Evolutionary conservation across 2,888 invertebrate genomes (phyloP).

Genomic region (Xiphydria camelus): DNA sequence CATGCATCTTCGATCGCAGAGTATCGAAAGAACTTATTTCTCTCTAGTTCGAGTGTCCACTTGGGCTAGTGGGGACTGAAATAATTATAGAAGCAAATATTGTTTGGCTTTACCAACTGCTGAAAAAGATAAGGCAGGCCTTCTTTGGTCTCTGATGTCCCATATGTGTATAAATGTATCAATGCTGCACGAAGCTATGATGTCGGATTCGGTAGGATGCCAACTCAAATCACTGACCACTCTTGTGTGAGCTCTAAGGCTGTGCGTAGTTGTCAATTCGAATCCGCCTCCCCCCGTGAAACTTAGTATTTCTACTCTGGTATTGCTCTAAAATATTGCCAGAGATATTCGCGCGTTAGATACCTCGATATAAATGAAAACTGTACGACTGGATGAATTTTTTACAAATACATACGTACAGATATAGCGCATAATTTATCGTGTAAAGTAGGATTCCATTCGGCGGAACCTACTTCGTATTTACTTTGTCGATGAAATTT

Average conservation of each 20-base stretch:
- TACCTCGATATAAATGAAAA: no score
- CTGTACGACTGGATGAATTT: background rate
- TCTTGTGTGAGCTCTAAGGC: conserved; percentile 79
- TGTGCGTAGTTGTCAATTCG: conserved; percentile 73
- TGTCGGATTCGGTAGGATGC: conserved; percentile 77
- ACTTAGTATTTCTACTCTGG: conserved; percentile 82
- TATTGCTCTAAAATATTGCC: conserved; percentile 72
- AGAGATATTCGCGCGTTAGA: background rate
- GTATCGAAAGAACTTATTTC: no score
- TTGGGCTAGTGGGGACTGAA: no score
- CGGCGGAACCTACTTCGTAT: conserved; percentile 90
- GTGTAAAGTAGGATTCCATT: conserved; percentile 84
- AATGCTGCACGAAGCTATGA: conserved; percentile 87
- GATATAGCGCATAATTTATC: conserved; percentile 87
- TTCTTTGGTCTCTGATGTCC: conserved; percentile 86
- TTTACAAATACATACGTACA: conserved; percentile 60
- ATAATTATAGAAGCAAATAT: conserved; percentile 1
- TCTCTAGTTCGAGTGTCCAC: background rate
- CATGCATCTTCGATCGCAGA: no score
- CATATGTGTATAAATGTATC: conserved; percentile 93
- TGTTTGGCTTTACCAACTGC: conserved; percentile 73
- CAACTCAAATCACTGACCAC: conserved; percentile 92
- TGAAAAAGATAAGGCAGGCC: conserved; percentile 81
- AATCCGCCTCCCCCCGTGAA: conserved; percentile 66
- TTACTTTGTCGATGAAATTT: conserved; percentile 87